These are phyloP conservation scores for Lycopodina hypogea DNA, from an alignment of 37 sponge, comb jelly and placozoan species.

Conservation along the genomic window DNA sequence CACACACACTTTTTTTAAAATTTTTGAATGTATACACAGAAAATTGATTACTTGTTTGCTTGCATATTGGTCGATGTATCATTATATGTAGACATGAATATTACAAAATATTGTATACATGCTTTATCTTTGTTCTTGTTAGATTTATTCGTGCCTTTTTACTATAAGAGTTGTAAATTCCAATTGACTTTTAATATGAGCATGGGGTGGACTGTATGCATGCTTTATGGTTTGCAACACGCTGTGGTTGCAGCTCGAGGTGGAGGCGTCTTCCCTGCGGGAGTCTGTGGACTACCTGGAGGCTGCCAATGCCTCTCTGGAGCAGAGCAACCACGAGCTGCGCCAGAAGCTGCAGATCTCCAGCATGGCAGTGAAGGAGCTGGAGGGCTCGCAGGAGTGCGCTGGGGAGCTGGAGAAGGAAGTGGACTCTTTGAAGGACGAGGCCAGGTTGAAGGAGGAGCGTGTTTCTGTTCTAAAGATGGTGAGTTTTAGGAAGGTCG, in stretches of 20 bases:
- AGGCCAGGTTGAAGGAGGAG: slow-evolving; percentile 2
- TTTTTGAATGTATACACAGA: too few relatives aligned
- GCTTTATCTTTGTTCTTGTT: too few relatives aligned
- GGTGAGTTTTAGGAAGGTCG: slow-evolving; percentile 7
- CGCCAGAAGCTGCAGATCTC: slow-evolving; percentile 27
- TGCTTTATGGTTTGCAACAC: too few relatives aligned
- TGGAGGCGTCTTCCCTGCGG: neutral
- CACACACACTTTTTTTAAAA: too few relatives aligned
- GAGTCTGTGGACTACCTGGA: neutral
- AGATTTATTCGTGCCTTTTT: too few relatives aligned
- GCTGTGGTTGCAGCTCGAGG: slow-evolving; percentile 19
- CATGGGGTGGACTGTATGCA: too few relatives aligned
- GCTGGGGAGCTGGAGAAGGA: slow-evolving; percentile 33
- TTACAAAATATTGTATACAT: too few relatives aligned
- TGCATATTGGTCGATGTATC: too few relatives aligned
- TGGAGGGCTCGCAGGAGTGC: slow-evolving; percentile 19
- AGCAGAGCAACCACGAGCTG: slow-evolving; percentile 15
- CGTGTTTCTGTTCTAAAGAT: slow-evolving; percentile 21
- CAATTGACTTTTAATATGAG: too few relatives aligned
- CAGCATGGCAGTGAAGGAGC: slow-evolving; percentile 22
- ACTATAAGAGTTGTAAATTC: too few relatives aligned
- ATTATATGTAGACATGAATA: too few relatives aligned
- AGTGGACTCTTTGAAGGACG: neutral
- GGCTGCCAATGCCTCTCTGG: neutral
- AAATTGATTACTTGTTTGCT: too few relatives aligned